phyloP scores from a whole-genome alignment of 2,888 invertebrate species.

The Pammene aurita region DNA sequence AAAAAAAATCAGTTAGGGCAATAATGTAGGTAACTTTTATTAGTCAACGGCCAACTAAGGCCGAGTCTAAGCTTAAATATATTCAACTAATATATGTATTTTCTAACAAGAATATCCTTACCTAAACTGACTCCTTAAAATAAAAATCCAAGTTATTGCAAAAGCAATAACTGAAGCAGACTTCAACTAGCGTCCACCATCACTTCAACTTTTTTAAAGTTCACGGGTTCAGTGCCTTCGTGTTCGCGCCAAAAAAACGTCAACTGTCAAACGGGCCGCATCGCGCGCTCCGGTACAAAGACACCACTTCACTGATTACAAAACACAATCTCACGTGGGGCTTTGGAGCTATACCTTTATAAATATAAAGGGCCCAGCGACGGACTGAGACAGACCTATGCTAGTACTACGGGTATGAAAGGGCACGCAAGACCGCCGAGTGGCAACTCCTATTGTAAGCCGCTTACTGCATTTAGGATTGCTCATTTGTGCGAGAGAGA shows the following conservation, averaged over 20 bases:
- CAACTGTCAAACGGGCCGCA: slow-evolving; percentile 78
- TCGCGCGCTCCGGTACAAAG: slow-evolving; percentile 76
- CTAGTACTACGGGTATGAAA: slow-evolving; percentile 56
- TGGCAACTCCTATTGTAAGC: slow-evolving; percentile 79
- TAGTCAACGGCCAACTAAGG: no score
- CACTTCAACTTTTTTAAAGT: slow-evolving; percentile 62
- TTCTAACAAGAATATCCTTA: slow-evolving; percentile 51
- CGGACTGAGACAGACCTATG: slow-evolving; percentile 63
- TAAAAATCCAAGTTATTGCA: slow-evolving; percentile 79
- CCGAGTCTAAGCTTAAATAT: neutral
- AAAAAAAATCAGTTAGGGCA: no score
- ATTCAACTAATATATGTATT: neutral
- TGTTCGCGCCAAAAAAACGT: slow-evolving; percentile 80
- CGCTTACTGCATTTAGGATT: slow-evolving; percentile 76
- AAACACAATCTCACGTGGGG: slow-evolving; percentile 81
- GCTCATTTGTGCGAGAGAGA: slow-evolving; percentile 80
- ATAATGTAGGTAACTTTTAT: no score
- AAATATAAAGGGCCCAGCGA: slow-evolving; percentile 68
- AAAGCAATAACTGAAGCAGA: slow-evolving; percentile 72
- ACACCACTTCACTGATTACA: slow-evolving; percentile 82
- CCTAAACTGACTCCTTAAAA: slow-evolving; percentile 65
- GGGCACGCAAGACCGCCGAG: slow-evolving; percentile 61
- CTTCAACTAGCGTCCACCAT: slow-evolving; percentile 74
- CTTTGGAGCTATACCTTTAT: slow-evolving; percentile 72
- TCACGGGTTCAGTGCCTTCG: slow-evolving; percentile 57